Evolutionary conservation across 2,797 vertebrate species (phyloP), one percentile per base, ranked within the genome.

Genomic region (Mycteria americana): DNA sequence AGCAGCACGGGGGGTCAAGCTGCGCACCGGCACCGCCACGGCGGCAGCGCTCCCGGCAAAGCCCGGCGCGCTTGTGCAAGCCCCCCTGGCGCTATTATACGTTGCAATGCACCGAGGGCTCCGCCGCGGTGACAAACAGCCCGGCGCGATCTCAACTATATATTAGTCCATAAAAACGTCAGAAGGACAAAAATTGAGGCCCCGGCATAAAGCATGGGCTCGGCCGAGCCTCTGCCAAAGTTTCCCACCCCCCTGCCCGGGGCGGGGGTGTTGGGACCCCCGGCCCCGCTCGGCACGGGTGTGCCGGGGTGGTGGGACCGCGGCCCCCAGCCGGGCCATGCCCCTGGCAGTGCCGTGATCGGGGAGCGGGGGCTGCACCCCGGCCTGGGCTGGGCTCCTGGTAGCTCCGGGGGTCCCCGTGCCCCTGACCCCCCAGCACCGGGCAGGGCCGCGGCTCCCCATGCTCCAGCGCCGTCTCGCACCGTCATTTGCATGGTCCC

Each of bases 161-260:
- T 45, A 39, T 89, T 43, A 89, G 63, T 63, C 93, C 95, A 93
- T 91, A 96, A 97, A 97, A 96, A 91, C 54, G 75, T 82, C 95
- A 88, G 3, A 70, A 39, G 63, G 91, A 88, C 92, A 94, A 74
- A 82, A 88, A 74, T 30, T 2, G 19, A 77, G 54, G 76, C 62
- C 68, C 23, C 5, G 8, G 69, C 1, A 1, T n/a, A 45, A 56
- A 56, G 50, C 59, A 31, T 4, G 1, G 35, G 41, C 57, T 77
- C 14, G 5, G 30, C n/a, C 1, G 3, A 50, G 78, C 25, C 37
- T 28, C 27, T 37, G 50, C 31, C 5, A 0, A 39, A 89, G 79
- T 43, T 46, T 56, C 46, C 59, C 35, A 7, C 9, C 5, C 50
- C 21, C 8, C 18, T 0, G 24, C 15, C 37, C 3, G 2, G 0